Percentiles rank a stretch among this genome's conserved stretches.
Conservation (phyloP, 2,888 invertebrate genomes). For the Ormyrus pomaceus region DNA sequence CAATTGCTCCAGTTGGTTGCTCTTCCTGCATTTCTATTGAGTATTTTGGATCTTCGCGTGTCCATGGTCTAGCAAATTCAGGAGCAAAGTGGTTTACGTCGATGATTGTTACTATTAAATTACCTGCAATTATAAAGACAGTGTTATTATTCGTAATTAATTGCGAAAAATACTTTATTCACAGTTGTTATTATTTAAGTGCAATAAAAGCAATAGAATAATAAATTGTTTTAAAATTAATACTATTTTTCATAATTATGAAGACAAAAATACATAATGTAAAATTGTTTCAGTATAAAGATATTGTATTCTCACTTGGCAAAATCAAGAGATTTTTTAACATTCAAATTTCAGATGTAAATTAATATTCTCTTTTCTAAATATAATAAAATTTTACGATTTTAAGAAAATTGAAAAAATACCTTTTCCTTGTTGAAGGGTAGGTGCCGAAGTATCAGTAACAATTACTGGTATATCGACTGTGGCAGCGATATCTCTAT, state of each 20-base stretch:
- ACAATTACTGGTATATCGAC: conserved; percentile 88
- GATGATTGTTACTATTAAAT: conserved; percentile 79
- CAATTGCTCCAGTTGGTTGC: conserved; percentile 86
- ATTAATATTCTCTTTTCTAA: conserved; percentile 1
- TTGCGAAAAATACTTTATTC: too few species aligned
- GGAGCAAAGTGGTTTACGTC: conserved; percentile 80
- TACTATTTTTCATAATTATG: too few species aligned
- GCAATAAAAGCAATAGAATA: too few species aligned
- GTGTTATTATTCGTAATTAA: too few species aligned
- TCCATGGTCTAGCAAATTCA: conserved; percentile 85
- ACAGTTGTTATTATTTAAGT: too few species aligned
- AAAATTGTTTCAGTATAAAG: too few species aligned
- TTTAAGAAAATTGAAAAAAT: not conserved
- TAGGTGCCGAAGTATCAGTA: conserved; percentile 88
- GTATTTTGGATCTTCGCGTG: conserved; percentile 80
- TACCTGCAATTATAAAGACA: conserved; percentile 74
- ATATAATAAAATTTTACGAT: not conserved
- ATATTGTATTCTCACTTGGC: too few species aligned
- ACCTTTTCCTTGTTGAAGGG: conserved; percentile 87
- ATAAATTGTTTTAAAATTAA: too few species aligned
- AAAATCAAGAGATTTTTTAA: too few species aligned
- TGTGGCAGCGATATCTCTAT: conserved; percentile 84
- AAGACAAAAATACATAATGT: too few species aligned
- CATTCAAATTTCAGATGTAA: not conserved
- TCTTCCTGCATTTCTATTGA: conserved; percentile 86